Evolutionary conservation across 2,888 invertebrate genomes (phyloP).

Genomic region (Amphipyra tragopoginis): DNA sequence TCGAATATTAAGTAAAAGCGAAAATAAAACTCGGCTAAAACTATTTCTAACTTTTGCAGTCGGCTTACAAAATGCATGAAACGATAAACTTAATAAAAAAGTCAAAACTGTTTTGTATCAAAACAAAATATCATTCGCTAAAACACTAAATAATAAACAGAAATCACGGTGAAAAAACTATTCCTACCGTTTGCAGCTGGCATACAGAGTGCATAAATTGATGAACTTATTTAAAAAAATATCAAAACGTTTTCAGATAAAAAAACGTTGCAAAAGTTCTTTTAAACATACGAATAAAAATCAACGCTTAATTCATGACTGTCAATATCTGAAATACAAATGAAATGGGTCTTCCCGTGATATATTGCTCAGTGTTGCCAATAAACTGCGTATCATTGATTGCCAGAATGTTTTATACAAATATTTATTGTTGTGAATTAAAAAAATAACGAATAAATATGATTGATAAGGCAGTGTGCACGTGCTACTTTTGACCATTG

Average conservation of each 20-base stretch:
- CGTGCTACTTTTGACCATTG: not conserved
- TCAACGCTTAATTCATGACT: conserved; percentile 58
- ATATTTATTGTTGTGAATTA: conserved; percentile 35
- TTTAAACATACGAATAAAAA: conserved; percentile 50
- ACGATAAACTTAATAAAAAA: no score
- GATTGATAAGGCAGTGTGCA: conserved; percentile 9
- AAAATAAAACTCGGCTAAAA: no score
- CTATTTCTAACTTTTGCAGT: no score
- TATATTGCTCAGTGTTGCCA: conserved; percentile 52
- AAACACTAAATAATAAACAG: no score
- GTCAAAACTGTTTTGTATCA: no score
- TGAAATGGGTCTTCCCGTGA: conserved; percentile 56
- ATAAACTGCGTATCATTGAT: conserved; percentile 59
- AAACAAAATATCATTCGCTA: no score
- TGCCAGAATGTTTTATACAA: conserved; percentile 48
- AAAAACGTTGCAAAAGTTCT: conserved; percentile 36
- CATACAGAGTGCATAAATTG: not conserved
- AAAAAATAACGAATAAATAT: conserved; percentile 32
- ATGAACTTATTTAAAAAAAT: not conserved
- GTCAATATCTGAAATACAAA: conserved; percentile 63
- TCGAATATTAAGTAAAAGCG: no score
- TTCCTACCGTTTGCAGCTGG: no score
- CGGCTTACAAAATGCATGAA: no score
- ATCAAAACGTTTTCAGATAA: conserved; percentile 12
- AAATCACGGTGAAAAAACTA: no score